These are phyloP conservation scores for Panopea generosa DNA, from an alignment of 2,888 invertebrate genomes.

Conservation along the genomic window DNA sequence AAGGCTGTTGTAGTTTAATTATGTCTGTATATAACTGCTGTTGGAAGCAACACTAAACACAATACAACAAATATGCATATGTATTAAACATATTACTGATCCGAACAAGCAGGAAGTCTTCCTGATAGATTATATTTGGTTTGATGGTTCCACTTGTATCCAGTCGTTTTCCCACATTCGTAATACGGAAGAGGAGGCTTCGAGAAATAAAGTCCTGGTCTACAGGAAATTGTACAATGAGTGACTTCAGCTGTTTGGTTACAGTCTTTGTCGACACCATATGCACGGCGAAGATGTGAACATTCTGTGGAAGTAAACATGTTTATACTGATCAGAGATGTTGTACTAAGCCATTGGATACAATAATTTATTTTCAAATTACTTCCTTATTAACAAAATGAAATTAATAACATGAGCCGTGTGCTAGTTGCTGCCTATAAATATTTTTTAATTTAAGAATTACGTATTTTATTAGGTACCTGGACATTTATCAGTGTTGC, in stretches of 20 bases:
- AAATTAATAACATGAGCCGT: too few species aligned
- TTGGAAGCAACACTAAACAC: too few species aligned
- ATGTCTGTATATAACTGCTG: too few species aligned
- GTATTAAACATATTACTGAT: too few species aligned
- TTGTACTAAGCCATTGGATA: background rate
- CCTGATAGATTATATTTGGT: slow-evolving; percentile 8
- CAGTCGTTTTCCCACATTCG: slow-evolving; percentile 20
- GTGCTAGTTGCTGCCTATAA: too few species aligned
- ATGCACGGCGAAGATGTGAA: slow-evolving; percentile 1
- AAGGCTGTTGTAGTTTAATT: too few species aligned
- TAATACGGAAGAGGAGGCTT: slow-evolving; percentile 16
- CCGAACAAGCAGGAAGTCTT: slow-evolving; percentile 22
- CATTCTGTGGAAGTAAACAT: slow-evolving; percentile 20
- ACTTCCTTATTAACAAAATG: too few species aligned
- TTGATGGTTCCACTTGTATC: slow-evolving; percentile 32
- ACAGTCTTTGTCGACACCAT: slow-evolving; percentile 8
- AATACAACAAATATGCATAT: too few species aligned
- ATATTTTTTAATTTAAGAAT: too few species aligned
- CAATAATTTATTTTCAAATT: background rate
- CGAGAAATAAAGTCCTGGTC: slow-evolving; percentile 16
- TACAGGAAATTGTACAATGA: slow-evolving; percentile 14
- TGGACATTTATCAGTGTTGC: slow-evolving; percentile 37
- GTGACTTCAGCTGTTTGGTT: slow-evolving; percentile 2
- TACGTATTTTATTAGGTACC: too few species aligned
- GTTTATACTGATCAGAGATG: background rate